Evolutionary conservation across 2,797 vertebrate species (phyloP).

Genomic region (Helicolenus hilgendorfi): DNA sequence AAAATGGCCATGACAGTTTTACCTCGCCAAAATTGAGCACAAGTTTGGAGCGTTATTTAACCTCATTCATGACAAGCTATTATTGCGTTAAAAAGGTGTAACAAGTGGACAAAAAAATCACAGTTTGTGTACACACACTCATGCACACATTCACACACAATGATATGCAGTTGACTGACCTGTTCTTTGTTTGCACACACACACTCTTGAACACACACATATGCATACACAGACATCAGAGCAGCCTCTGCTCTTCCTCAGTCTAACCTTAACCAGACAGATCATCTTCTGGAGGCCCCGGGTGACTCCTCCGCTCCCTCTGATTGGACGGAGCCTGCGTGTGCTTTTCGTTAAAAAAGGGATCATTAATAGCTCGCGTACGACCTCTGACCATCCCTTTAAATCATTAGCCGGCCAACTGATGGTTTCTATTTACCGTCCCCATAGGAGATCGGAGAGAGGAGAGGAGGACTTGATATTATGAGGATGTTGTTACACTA

Average conservation of each 20-base stretch:
- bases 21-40: no score
- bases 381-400: constrained; percentile 87
- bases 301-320: constrained; percentile 63
- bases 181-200: constrained; percentile 28
- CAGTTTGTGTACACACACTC: background rate
- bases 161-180: constrained; percentile 17
- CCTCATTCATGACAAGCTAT: no score
- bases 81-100: no score
- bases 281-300: constrained; percentile 63
- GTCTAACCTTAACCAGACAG: constrained; percentile 79
- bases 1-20: no score
- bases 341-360: constrained; percentile 80
- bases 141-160: background rate
- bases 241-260: constrained; percentile 78
- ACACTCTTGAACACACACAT: background rate
- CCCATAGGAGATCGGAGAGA: constrained; percentile 68
- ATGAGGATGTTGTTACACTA: constrained; percentile 42
- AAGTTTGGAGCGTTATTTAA: no score
- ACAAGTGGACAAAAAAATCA: background rate
- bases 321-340: constrained; percentile 73
- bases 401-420: constrained; percentile 82
- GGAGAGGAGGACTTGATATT: constrained; percentile 35
- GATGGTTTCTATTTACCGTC: constrained; percentile 84
- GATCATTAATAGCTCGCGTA: constrained; percentile 81
- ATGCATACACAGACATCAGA: constrained; percentile 22